Conservation (phyloP, 2,113 vertebrate species). For the Microcebus tavaratra region DNA sequence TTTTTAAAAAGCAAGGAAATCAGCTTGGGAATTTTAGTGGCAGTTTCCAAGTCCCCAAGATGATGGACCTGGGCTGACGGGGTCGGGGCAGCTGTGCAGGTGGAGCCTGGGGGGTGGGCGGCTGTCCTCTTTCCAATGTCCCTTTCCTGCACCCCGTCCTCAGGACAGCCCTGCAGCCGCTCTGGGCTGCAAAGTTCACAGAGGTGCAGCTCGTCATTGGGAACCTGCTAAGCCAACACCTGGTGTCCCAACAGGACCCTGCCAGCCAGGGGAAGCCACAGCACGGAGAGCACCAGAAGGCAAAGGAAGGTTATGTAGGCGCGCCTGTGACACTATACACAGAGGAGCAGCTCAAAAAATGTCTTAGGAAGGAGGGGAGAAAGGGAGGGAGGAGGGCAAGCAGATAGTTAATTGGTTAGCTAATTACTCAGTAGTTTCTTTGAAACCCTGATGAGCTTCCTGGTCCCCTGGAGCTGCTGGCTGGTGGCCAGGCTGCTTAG, state of each 20-base stretch:
- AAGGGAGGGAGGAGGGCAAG: neutral
- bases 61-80: neutral
- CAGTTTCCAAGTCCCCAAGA: neutral
- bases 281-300: neutral
- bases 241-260: neutral
- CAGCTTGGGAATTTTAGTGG: neutral
- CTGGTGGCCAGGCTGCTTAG: neutral
- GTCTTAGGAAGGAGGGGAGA: neutral
- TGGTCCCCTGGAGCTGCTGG: neutral
- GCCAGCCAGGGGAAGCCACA: neutral
- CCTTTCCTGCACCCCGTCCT: neutral
- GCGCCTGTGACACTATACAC: neutral
- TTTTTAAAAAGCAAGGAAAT: neutral
- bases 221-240: neutral
- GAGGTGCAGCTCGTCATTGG: neutral
- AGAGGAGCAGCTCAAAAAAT: neutral
- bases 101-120: neutral
- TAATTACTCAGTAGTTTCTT: neutral
- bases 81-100: neutral
- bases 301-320: neutral
- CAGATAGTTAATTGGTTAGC: neutral
- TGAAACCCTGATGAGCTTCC: neutral
- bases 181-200: neutral
- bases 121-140: neutral
- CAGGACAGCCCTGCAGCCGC: neutral